phyloP scores from a whole-genome alignment of 37 sponge, comb jelly and placozoan species.

The Beroe forskalii region DNA sequence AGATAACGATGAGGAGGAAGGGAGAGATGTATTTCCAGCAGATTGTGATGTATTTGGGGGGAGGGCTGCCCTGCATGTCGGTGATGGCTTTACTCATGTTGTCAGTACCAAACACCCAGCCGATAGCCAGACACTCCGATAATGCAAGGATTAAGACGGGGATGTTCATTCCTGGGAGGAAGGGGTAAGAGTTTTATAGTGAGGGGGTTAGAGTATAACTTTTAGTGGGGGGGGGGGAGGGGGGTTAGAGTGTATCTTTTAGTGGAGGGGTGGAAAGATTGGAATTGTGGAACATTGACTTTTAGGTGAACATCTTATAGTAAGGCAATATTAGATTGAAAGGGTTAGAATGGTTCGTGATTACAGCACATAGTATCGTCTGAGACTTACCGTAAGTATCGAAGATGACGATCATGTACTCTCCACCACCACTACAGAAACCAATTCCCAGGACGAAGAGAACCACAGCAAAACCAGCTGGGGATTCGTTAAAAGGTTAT shows the following conservation, averaged over 20 bases:
- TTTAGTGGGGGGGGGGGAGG: no score
- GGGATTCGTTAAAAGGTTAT: not conserved
- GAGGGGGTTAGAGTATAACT: no score
- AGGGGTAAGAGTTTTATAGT: not conserved
- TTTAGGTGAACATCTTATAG: no score
- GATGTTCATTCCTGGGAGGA: constrained; percentile 28
- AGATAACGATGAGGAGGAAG: constrained; percentile 79
- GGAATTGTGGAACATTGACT: no score
- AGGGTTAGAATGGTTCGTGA: not conserved
- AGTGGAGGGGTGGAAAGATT: no score
- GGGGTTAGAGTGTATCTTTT: no score
- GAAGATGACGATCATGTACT: constrained; percentile 46
- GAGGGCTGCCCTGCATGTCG: constrained; percentile 23
- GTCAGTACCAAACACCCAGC: constrained; percentile 37
- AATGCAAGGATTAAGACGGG: constrained; percentile 11
- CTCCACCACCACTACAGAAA: constrained; percentile 49
- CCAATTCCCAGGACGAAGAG: constrained; percentile 31
- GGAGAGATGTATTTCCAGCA: constrained; percentile 83
- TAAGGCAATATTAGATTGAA: not conserved
- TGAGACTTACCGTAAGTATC: constrained; percentile 6
- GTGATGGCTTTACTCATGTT: constrained; percentile 31
- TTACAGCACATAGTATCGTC: not conserved
- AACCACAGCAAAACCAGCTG: constrained; percentile 1
- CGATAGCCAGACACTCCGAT: not conserved
- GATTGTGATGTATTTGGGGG: constrained; percentile 69